A percentile compares a stretch with the other conserved stretches of the same genome.
Conservation (phyloP, 2,888 invertebrate genomes). For the Chymomyza caudatula region DNA sequence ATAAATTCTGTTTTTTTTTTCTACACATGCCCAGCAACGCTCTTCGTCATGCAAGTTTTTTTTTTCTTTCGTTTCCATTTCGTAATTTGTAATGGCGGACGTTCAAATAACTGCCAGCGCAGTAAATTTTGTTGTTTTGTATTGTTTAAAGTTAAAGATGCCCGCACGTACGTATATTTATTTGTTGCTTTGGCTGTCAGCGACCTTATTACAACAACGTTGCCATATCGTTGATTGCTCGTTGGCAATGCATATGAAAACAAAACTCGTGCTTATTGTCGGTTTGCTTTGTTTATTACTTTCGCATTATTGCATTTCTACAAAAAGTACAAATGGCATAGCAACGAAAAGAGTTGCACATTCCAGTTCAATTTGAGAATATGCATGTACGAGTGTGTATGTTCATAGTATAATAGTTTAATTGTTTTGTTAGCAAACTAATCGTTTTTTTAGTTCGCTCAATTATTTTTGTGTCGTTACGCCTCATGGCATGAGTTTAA, state of each 20-base stretch:
- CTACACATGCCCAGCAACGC: conserved; percentile 3
- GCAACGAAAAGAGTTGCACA: too few species aligned
- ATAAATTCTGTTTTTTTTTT: conserved; percentile 6
- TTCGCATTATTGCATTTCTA: conserved; percentile 31
- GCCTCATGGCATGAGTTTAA: too few species aligned
- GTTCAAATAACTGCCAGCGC: conserved; percentile 23
- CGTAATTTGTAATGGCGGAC: conserved; percentile 30
- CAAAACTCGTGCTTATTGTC: conserved; percentile 27
- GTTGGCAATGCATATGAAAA: neutral
- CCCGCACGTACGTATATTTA: neutral
- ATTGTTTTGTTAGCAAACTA: too few species aligned
- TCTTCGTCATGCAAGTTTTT: neutral
- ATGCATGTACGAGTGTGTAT: too few species aligned
- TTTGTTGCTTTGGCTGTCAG: neutral
- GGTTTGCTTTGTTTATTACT: conserved; percentile 22
- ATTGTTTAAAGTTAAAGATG: conserved; percentile 4
- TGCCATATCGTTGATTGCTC: conserved; percentile 19
- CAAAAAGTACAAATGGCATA: neutral
- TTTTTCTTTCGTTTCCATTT: neutral
- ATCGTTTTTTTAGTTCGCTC: too few species aligned
- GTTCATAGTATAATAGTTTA: too few species aligned
- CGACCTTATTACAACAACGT: conserved; percentile 24
- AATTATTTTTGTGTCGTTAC: too few species aligned
- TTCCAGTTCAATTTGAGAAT: too few species aligned
- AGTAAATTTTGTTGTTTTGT: conserved; percentile 28